phyloP scores from a whole-genome alignment of 2,797 vertebrate genomes.

The Rhodeus uyekii region DNA sequence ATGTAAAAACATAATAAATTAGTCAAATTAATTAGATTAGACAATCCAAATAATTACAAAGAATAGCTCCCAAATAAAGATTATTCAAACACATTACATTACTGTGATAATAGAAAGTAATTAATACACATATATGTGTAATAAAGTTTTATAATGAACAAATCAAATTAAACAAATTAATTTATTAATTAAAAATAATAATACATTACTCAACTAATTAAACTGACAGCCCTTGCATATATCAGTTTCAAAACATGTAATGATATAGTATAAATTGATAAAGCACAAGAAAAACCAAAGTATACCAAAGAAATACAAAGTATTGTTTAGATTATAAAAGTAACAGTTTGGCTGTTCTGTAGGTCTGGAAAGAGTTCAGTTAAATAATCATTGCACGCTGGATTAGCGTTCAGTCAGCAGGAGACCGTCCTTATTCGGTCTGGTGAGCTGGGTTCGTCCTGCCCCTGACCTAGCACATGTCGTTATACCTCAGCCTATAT shows the following conservation, averaged over 20 bases:
- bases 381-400: constrained; percentile 39
- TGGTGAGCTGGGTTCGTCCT: constrained; percentile 44
- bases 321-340: constrained; percentile 2
- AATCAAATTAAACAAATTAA: no score
- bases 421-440: constrained; percentile 42
- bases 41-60: not conserved
- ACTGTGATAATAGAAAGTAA: not conserved
- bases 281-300: not conserved
- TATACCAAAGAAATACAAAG: no score
- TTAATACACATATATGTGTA: not conserved
- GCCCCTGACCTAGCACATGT: constrained; percentile 56
- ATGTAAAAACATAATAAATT: not conserved
- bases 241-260: not conserved
- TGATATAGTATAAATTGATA: not conserved
- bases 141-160: no score
- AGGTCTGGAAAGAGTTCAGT: constrained; percentile 39
- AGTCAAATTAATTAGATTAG: not conserved
- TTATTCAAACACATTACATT: not conserved
- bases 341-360: constrained; percentile 1
- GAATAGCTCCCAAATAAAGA: not conserved
- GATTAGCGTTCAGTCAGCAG: constrained; percentile 44
- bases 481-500: constrained; percentile 44
- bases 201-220: not conserved
- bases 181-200: not conserved
- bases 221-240: not conserved